Evolutionary conservation across 2,888 invertebrate genomes (phyloP), one percentile per base, ranked within the genome.

Genomic region (Folsomia manolachei): DNA sequence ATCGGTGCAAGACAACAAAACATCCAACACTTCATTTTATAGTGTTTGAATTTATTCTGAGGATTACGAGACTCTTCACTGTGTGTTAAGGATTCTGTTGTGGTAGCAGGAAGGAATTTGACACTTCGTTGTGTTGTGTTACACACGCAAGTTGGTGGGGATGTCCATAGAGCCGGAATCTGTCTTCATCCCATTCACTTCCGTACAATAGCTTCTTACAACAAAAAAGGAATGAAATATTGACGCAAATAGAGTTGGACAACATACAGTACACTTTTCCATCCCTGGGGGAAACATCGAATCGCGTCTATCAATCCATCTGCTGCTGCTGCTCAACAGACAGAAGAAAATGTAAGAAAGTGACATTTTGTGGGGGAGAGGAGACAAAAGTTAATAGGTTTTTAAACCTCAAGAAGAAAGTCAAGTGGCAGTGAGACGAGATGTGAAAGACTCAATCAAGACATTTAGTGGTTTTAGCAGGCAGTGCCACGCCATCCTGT

Each of bases 381-480:
- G 19, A n/a, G 56, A 56, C 11, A 56, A 56, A 56, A 56, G 56
- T 56, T 56, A 56, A 56, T 56, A 56, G 56, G 56, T 56, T 56
- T 56, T 56, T 56, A 56, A 56, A 21, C 19, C 56, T 56, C 11
- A 7, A 56, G 56, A 19, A 56, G 19, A 56, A 19, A n/a, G 39
- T 39, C 18, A 56, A 56, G 56, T 56, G n/a, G 21, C 56, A 56
- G 4, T 19, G 56, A 11, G 18, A 51, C 9, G 51, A 11, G n/a
- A n/a, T 14, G 39, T 39, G 39, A 14, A 56, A 56, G 56, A 56
- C 56, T 56, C 56, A 56, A 56, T 56, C 56, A 56, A 56, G 56
- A 56, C 56, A 56, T 56, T 56, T 21, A 56, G 19, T 56, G 19
- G 4, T 7, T 56, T 56, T 56, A 39, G 39, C 39, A 39, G 39